These are phyloP conservation scores for Chironomus striatipennis DNA, from an alignment of 1,140 invertebrate species.

Conservation along the genomic window DNA sequence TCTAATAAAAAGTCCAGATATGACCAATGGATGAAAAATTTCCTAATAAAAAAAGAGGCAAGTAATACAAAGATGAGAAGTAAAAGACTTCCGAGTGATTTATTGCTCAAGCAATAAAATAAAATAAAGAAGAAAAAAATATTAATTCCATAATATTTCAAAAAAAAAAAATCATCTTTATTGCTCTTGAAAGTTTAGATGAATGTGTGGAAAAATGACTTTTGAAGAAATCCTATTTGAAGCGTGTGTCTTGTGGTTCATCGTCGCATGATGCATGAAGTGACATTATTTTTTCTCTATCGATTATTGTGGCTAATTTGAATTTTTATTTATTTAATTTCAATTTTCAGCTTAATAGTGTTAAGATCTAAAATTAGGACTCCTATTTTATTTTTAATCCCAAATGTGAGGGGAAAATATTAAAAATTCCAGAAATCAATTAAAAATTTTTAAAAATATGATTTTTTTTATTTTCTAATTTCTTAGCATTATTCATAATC, in stretches of 20 bases:
- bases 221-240: too few relatives aligned
- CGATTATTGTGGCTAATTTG: too few relatives aligned
- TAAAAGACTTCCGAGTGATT: constrained; percentile 5
- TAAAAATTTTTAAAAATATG: too few relatives aligned
- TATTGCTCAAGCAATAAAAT: constrained; percentile 4
- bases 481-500: too few relatives aligned
- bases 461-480: too few relatives aligned
- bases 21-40: constrained; percentile 7
- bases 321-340: too few relatives aligned
- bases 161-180: constrained; percentile 4
- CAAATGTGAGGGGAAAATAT: too few relatives aligned
- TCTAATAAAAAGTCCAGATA: constrained; percentile 2
- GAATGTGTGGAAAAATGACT: neutral
- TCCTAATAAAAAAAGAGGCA: neutral
- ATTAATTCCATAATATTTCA: constrained; percentile 15
- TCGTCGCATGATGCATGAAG: neutral
- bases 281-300: too few relatives aligned
- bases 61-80: neutral
- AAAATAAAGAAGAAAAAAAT: constrained; percentile 10
- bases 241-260: neutral
- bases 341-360: too few relatives aligned
- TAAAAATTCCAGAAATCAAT: too few relatives aligned
- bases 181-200: neutral
- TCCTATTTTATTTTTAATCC: too few relatives aligned
- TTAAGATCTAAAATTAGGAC: too few relatives aligned